These are phyloP conservation scores for Centropristis striata DNA, from an alignment of 2,113 vertebrate species.

Conservation along the genomic window DNA sequence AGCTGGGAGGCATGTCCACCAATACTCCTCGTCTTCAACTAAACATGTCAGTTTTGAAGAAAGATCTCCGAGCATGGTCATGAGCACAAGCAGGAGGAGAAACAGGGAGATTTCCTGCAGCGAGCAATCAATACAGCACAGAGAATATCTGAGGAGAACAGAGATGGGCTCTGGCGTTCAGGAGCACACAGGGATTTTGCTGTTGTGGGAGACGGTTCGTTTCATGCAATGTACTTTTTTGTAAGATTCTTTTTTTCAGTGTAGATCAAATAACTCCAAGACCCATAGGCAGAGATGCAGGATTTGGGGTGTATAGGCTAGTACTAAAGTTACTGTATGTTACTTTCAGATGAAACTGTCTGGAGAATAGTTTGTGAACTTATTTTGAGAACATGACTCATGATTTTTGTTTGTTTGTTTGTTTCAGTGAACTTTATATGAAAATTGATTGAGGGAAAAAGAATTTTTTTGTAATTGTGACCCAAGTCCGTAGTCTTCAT, in stretches of 20 bases:
- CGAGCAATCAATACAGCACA: constrained; percentile 53
- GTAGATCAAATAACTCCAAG: neutral
- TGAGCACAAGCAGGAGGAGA: constrained; percentile 27
- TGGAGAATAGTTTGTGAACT: constrained; percentile 12
- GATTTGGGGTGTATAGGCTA: neutral
- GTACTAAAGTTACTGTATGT: neutral
- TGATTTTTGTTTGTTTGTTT: constrained; percentile 8
- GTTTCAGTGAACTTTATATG: neutral
- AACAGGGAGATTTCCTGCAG: constrained; percentile 39
- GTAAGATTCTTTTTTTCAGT: constrained; percentile 9
- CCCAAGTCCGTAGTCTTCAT: no score
- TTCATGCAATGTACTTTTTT: neutral
- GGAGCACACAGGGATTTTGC: constrained; percentile 14
- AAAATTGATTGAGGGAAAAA: no score
- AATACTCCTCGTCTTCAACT: constrained; percentile 28
- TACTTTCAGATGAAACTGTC: constrained; percentile 26
- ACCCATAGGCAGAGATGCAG: neutral
- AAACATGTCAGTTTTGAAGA: constrained; percentile 50
- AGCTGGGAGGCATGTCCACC: constrained; percentile 24
- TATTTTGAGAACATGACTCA: constrained; percentile 2
- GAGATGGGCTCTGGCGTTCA: constrained; percentile 33
- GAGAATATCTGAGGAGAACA: constrained; percentile 53
- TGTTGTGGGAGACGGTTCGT: neutral
- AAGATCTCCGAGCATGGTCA: constrained; percentile 34
- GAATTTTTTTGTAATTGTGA: no score